Conservation (phyloP, 2,888 invertebrate species). For the Hedychridium roseum region DNA sequence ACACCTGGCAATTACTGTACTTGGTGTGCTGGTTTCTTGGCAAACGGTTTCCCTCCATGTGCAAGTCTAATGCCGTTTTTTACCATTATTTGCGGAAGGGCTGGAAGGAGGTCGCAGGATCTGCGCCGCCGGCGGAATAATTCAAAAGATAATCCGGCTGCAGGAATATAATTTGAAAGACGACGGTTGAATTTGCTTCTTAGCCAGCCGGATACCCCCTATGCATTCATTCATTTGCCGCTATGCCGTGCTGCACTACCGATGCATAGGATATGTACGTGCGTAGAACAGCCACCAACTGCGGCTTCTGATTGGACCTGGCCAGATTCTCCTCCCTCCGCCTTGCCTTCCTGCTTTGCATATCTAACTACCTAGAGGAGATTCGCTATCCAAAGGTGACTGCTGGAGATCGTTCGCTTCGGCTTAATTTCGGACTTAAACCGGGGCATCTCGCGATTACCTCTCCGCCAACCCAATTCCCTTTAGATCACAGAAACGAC, state of each 20-base stretch:
- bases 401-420: slow-evolving; percentile 34
- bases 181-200: slow-evolving; percentile 41
- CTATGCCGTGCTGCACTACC: too few species aligned
- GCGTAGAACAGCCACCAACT: slow-evolving; percentile 24
- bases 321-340: slow-evolving; percentile 34
- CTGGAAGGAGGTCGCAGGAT: too few species aligned
- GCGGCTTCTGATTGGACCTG: slow-evolving; percentile 50
- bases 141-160: slow-evolving; percentile 41
- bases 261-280: slow-evolving; percentile 1
- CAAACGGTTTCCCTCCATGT: too few species aligned
- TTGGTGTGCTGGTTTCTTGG: too few species aligned
- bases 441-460: slow-evolving; percentile 23
- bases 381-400: too few species aligned
- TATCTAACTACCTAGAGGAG: slow-evolving; percentile 51
- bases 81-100: too few species aligned
- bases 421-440: slow-evolving; percentile 39
- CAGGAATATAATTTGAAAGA: slow-evolving; percentile 38
- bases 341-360: slow-evolving; percentile 48
- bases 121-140: slow-evolving; percentile 25
- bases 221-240: slow-evolving; percentile 31
- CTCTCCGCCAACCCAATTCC: too few species aligned
- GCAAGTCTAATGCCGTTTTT: too few species aligned
- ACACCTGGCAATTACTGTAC: too few species aligned
- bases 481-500: too few species aligned
- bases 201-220: slow-evolving; percentile 18